Evolutionary conservation across 2,113 vertebrate species (phyloP).

Genomic region (Rhinopomastus cyanomelas): DNA sequence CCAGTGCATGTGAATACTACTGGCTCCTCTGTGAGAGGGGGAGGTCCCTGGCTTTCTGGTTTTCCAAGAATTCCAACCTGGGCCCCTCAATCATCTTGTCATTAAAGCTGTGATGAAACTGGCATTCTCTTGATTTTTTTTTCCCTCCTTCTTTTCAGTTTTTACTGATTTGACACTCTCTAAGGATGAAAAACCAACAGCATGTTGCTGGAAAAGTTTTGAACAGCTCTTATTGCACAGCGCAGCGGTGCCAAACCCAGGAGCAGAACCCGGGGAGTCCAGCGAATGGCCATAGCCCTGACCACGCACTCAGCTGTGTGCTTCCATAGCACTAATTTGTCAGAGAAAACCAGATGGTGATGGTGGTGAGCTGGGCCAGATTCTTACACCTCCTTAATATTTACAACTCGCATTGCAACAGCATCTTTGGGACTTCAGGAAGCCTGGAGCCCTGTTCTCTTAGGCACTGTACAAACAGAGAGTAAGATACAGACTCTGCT

Average conservation of each 20-base stretch:
- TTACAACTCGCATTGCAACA: constrained; percentile 36
- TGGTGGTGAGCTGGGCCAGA: background rate
- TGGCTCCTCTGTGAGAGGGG: background rate
- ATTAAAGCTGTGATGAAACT: constrained; percentile 24
- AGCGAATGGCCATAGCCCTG: background rate
- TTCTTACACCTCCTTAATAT: constrained; percentile 49
- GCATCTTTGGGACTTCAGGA: constrained; percentile 52
- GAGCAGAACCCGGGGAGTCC: constrained; percentile 5
- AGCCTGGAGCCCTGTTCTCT: constrained; percentile 19
- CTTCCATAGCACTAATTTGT: constrained; percentile 38
- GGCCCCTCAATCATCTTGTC: constrained; percentile 28
- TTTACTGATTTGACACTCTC: constrained; percentile 35
- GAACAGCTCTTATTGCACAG: constrained; percentile 21
- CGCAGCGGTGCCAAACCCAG: background rate
- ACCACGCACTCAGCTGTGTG: constrained; percentile 13
- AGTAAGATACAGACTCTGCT: constrained; percentile 21
- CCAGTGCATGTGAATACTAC: background rate
- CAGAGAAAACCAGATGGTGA: constrained; percentile 48
- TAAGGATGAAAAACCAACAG: constrained; percentile 28
- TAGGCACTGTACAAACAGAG: constrained; percentile 31
- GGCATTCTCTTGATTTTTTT: background rate
- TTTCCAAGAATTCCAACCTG: constrained; percentile 12
- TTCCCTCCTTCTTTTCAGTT: background rate
- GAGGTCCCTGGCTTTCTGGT: background rate
- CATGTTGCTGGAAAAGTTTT: constrained; percentile 34